Base-by-base conservation (phyloP, 1,140 invertebrate genomes). In the Apocrypta bakeri region DNA sequence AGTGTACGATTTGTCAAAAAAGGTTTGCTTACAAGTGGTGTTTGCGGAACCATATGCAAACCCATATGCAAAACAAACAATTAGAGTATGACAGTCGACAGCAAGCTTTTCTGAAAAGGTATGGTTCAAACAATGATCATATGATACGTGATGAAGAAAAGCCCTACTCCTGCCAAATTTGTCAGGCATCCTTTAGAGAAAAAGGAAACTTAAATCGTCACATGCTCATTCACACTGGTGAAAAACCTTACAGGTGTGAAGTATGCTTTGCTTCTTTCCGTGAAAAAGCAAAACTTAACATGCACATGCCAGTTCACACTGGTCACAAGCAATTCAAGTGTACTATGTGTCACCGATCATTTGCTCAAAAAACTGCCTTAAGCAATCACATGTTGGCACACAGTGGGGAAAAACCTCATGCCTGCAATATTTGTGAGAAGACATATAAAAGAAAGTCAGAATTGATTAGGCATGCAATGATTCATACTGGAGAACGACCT, bases 321-420 rank as follows among this genome's bases (percentile, higher is more conserved):
- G 95, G 93, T 17, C 94, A 94, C 85, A 93, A 95, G 84, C 95
- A 95, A 8, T 96, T 95, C 89, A 95, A 95, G 78, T 96, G 95
- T 91, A 94, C 94, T 0, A 84, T 91, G 81, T 92, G 91, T 85
- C 85, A 89, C 21, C 87, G 89, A 79, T 85, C 89, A 6, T 92
- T 92, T 48, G 83, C 85, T 0, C 90, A 91, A 63, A 89, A 88
- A 83, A 89, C 90, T 14, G 89, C 89, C 1, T 76, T 92, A 2
- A 92, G 90, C 66, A 91, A 91, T 82, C 91, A 92, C 33, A 91
- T 91, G 89, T 29, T 91, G 9, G 87, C 90, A 0, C 90, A 91
- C 27, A 91, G 90, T 40, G 93, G 92, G 27, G 92, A 93, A 71
- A 94, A 92, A 89, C 94, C 91, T 76, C 94, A 89, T 85, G 93